Base-by-base conservation (phyloP, 2,113 vertebrate species). In the Tauraco erythrolophus region DNA sequence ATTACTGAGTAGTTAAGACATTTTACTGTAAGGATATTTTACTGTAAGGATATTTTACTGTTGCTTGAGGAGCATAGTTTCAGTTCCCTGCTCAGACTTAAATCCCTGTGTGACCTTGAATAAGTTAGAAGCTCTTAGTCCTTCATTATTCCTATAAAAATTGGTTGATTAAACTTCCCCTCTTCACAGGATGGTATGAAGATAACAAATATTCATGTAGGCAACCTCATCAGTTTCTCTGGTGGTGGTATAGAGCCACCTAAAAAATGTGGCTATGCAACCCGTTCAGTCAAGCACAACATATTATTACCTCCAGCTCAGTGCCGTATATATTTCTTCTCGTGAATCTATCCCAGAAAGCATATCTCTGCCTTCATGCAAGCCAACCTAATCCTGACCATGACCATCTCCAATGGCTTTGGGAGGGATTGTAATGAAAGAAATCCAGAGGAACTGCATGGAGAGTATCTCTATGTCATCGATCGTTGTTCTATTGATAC, bases 381-480 rank as follows among this genome's bases (percentile, higher is more conserved):
- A 69, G 3, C 30, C 30, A 56, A 0, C 21, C 43, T 76, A 70
- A 33, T 56, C 39, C 33, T 91, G 43, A 33, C 30, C 31, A 41
- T 21, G n/a, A n/a, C n/a, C n/a, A n/a, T n/a, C 21, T 48, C 35
- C 30, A 69, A 7, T 24, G 31, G 30, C 14, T 92, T 84, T 65
- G 45, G 23, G 50, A 74, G 19, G 62, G 35, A 17, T 70, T 57
- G 4, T 9, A 62, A 33, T 16, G 43, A 51, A 58, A 25, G 43
- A 60, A 58, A 51, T 19, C 10, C 50, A 68, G 23, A 66, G 43
- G 18, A 84, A 2, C 23, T 51, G 4, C 13, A 11, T 27, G 37
- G n/a, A 19, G 25, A 71, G 4, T 24, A 2, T 9, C 31, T 14
- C 33, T 64, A 2, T 19, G 0, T 35, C 33, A 14, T 5, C 2